Evolutionary conservation across 2,797 vertebrate genomes (phyloP).

Genomic region (Mycteria americana): DNA sequence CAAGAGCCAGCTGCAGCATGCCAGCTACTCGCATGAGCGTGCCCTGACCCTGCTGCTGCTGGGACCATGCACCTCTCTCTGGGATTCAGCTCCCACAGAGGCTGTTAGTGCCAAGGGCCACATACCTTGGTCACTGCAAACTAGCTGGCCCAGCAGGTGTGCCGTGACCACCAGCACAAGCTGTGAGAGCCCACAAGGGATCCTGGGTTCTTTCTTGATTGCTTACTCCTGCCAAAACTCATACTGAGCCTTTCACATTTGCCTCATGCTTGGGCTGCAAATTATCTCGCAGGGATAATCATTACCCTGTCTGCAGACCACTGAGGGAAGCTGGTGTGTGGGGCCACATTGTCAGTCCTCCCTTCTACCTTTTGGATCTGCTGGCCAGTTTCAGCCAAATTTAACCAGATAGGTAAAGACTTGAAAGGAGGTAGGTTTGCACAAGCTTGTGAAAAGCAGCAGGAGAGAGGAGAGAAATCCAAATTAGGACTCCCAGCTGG

Average conservation of each 20-base stretch:
- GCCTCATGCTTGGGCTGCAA: neutral
- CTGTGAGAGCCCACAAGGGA: neutral
- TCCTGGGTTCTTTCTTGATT: neutral
- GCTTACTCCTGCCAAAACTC: neutral
- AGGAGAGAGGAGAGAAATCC: constrained; percentile 46
- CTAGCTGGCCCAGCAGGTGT: neutral
- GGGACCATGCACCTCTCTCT: neutral
- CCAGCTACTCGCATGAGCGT: accelerated
- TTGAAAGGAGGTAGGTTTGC: constrained; percentile 4
- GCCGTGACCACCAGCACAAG: neutral
- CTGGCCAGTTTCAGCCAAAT: neutral
- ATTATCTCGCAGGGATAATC: neutral
- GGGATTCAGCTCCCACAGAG: neutral
- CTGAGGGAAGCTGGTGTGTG: neutral
- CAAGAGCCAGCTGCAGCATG: neutral
- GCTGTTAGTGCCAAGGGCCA: neutral
- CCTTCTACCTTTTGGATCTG: neutral
- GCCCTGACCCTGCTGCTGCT: neutral
- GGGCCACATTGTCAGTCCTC: neutral
- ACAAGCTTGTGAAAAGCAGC: constrained; percentile 26
- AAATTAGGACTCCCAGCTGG: constrained; percentile 56
- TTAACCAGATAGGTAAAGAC: constrained; percentile 9
- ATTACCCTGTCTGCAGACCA: neutral
- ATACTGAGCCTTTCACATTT: neutral
- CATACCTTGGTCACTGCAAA: neutral